A percentile compares a stretch with the other conserved stretches of the same genome.
Conservation (phyloP, 2,113 vertebrate species). For the Xenus cinereus region DNA sequence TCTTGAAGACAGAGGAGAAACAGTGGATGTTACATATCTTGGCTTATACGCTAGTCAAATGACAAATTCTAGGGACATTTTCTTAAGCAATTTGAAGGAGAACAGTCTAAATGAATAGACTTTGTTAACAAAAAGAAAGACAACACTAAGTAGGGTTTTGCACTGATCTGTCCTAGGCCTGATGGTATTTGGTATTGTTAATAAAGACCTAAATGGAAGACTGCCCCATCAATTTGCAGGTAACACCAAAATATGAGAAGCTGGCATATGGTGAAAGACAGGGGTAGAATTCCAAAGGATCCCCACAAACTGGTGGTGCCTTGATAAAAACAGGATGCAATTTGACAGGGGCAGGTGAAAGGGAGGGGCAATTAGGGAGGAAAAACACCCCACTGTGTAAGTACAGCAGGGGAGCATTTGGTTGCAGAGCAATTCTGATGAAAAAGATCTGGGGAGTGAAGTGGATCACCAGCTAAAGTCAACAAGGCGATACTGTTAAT, state of each 20-base stretch:
- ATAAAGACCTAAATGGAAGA: neutral
- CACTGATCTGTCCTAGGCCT: neutral
- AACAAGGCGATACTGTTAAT: neutral
- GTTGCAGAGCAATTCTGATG: neutral
- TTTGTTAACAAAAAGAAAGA: neutral
- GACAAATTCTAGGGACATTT: slow-evolving; percentile 10
- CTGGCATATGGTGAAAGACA: neutral
- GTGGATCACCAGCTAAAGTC: neutral
- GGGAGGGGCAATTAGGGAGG: neutral
- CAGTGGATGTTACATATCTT: neutral
- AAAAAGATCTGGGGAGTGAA: neutral
- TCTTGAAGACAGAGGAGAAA: slow-evolving; percentile 7
- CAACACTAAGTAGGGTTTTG: neutral
- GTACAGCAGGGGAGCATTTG: neutral
- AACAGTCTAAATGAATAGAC: neutral
- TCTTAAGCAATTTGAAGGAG: neutral
- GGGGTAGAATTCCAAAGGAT: neutral
- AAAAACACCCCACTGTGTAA: neutral
- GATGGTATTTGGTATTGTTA: neutral
- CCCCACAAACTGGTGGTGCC: neutral
- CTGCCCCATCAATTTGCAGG: neutral
- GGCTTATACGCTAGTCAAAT: neutral
- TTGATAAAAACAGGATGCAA: neutral
- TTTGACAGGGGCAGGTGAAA: neutral
- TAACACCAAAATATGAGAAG: neutral